Evolutionary conservation across 1,140 invertebrate genomes (phyloP).

Genomic region (Lordiphosa mommai): DNA sequence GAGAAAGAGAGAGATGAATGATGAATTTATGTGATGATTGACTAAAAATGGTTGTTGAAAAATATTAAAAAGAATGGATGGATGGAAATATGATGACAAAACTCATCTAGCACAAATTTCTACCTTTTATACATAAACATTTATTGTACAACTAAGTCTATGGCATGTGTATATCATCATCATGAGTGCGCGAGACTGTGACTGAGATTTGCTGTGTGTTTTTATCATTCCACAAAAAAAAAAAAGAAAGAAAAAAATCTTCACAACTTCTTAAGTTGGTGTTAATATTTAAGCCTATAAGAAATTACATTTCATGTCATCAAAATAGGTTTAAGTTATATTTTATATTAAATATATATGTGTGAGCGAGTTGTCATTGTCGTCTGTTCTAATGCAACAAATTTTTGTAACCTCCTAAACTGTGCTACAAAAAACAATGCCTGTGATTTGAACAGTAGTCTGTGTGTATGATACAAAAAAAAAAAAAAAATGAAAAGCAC

Average conservation of each 20-base stretch:
- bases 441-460: slow-evolving; percentile 43
- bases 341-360: not conserved
- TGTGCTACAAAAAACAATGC: slow-evolving; percentile 30
- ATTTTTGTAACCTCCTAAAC: slow-evolving; percentile 13
- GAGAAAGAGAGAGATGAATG: slow-evolving; percentile 20
- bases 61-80: slow-evolving; percentile 16
- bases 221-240: slow-evolving; percentile 47
- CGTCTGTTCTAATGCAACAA: slow-evolving; percentile 34
- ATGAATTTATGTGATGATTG: slow-evolving; percentile 39
- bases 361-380: slow-evolving; percentile 21
- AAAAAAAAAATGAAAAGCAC: slow-evolving; percentile 45
- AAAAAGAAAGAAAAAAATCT: slow-evolving; percentile 4
- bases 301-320: slow-evolving; percentile 22
- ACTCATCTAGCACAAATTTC: slow-evolving; percentile 55
- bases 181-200: slow-evolving; percentile 30
- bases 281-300: slow-evolving; percentile 15
- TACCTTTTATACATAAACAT: slow-evolving; percentile 39
- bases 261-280: slow-evolving; percentile 17
- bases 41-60: slow-evolving; percentile 40
- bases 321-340: slow-evolving; percentile 5
- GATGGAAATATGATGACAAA: slow-evolving; percentile 13
- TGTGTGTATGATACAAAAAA: slow-evolving; percentile 4
- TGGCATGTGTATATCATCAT: too few species aligned
- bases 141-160: slow-evolving; percentile 6
- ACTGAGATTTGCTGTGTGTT: slow-evolving; percentile 44